Conservation (phyloP, 2,797 vertebrate genomes). For the Crenichthys baileyi region DNA sequence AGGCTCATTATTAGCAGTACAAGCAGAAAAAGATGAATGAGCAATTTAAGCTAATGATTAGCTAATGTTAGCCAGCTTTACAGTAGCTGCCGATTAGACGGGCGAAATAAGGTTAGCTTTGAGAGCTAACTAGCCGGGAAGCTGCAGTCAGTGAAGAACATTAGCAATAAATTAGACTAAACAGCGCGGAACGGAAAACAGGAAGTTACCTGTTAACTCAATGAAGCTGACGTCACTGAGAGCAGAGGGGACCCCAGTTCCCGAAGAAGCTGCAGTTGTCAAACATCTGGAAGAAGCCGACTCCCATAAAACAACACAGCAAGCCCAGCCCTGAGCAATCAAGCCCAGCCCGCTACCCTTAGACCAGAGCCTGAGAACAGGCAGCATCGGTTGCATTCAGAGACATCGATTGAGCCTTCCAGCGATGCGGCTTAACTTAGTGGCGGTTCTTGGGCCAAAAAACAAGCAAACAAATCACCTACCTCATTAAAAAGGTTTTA, state of each 20-base stretch:
- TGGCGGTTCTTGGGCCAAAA: neutral
- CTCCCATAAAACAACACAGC: conserved; percentile 30
- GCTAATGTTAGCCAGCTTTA: conserved; percentile 6
- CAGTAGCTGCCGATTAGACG: neutral
- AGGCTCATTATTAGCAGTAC: neutral
- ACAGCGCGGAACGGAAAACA: neutral
- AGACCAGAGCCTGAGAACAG: conserved; percentile 29
- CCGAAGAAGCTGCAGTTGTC: conserved; percentile 15
- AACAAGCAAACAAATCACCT: too few relatives aligned
- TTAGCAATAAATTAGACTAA: neutral
- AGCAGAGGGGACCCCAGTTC: neutral
- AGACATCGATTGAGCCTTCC: conserved; percentile 30
- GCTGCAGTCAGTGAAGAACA: neutral
- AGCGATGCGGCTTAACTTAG: neutral
- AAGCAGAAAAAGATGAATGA: neutral
- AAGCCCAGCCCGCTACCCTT: conserved; percentile 23
- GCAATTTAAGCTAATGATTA: neutral
- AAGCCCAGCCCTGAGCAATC: conserved; percentile 47
- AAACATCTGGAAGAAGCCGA: conserved; percentile 39
- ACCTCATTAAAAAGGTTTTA: neutral
- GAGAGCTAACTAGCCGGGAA: conserved; percentile 31
- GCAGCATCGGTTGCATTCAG: conserved; percentile 20
- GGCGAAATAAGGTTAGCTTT: conserved; percentile 41
- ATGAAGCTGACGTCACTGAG: conserved; percentile 49
- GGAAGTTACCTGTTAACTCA: conserved; percentile 45